phyloP scores from a whole-genome alignment of 2,113 vertebrate species.

The Cathartes aura region DNA sequence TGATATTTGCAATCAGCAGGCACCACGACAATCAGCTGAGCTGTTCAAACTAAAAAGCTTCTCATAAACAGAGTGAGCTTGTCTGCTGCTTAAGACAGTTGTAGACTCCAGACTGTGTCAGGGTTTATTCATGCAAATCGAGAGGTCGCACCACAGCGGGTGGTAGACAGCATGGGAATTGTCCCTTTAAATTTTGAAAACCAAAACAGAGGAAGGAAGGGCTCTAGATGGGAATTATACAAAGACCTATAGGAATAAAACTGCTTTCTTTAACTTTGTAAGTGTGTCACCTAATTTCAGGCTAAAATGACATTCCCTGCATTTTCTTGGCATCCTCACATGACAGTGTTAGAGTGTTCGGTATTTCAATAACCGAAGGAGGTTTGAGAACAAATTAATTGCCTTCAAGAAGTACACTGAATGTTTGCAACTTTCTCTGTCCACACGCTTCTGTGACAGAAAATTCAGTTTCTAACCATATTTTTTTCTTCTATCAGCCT shows the following conservation, averaged over 20 bases:
- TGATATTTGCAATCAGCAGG: background rate
- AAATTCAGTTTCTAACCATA: background rate
- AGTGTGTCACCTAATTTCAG: background rate
- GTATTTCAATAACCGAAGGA: background rate
- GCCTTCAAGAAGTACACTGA: background rate
- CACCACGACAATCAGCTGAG: background rate
- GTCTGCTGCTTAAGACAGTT: background rate
- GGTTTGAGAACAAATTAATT: background rate
- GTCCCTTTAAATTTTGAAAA: background rate
- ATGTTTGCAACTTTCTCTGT: background rate
- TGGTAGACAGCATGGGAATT: background rate
- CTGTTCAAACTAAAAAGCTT: background rate
- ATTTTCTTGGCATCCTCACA: background rate
- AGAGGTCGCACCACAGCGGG: background rate
- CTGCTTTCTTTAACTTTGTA: background rate
- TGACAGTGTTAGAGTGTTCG: background rate
- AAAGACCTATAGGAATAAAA: background rate
- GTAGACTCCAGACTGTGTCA: background rate
- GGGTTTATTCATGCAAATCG: slow-evolving; percentile 4
- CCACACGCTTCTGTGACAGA: background rate
- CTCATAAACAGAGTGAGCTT: background rate
- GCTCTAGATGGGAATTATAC: background rate
- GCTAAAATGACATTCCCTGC: background rate
- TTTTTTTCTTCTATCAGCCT: background rate
- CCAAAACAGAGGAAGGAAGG: background rate